Conservation (phyloP, 2,888 invertebrate species). For the Aporophyla lueneburgensis region DNA sequence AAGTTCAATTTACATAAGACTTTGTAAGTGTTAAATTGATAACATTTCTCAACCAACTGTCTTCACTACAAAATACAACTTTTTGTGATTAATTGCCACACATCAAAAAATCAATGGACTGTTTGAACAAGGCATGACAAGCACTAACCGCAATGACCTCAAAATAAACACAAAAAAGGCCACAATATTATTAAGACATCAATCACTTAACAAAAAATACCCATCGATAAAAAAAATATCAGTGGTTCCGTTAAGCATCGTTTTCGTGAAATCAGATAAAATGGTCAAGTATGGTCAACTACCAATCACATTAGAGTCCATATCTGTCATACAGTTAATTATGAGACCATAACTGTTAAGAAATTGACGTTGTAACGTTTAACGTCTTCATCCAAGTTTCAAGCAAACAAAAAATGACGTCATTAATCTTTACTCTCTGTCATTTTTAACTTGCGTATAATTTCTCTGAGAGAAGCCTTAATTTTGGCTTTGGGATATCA, state of each 20-base stretch:
- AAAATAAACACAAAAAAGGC: slow-evolving; percentile 51
- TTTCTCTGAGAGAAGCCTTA: slow-evolving; percentile 70
- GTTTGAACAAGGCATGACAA: slow-evolving; percentile 44
- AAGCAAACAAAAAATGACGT: slow-evolving; percentile 74
- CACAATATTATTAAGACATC: slow-evolving; percentile 72
- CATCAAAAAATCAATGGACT: slow-evolving; percentile 55
- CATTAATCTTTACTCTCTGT: slow-evolving; percentile 62
- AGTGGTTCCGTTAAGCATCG: slow-evolving; percentile 68
- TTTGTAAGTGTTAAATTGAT: not conserved
- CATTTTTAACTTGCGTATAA: slow-evolving; percentile 70
- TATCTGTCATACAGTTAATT: slow-evolving; percentile 77
- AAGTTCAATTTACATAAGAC: not conserved
- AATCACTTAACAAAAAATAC: slow-evolving; percentile 61
- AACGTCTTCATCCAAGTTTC: slow-evolving; percentile 84
- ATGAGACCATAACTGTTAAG: slow-evolving; percentile 74
- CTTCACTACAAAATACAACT: not conserved
- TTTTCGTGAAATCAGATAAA: slow-evolving; percentile 75
- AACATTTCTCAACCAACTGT: not conserved
- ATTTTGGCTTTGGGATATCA: slow-evolving; percentile 67
- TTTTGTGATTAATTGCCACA: slow-evolving; percentile 37
- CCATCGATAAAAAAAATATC: slow-evolving; percentile 58
- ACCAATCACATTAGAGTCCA: slow-evolving; percentile 80
- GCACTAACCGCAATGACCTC: slow-evolving; percentile 56
- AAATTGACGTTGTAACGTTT: slow-evolving; percentile 71
- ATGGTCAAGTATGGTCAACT: slow-evolving; percentile 57